These are phyloP conservation scores for Asbolus verrucosus DNA, from an alignment of 1,140 invertebrate genomes.

Conservation along the genomic window DNA sequence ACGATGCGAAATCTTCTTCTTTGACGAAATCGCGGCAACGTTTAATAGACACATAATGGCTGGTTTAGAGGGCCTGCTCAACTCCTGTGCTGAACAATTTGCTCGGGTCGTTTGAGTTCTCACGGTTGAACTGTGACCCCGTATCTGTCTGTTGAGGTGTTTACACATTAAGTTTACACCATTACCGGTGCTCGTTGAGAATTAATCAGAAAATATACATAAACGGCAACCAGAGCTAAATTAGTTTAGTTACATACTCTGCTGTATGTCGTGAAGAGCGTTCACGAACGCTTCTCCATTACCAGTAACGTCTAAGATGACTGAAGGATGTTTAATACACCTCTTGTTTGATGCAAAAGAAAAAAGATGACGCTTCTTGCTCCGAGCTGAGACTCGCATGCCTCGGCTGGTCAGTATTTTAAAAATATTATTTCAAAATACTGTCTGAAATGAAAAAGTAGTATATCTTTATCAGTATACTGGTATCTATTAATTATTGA, in stretches of 20 bases:
- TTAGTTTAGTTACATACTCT: too few relatives aligned
- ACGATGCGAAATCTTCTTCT: too few relatives aligned
- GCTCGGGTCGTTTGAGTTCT: constrained; percentile 53
- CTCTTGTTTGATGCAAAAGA: too few relatives aligned
- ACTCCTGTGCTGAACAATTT: constrained; percentile 56
- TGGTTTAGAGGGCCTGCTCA: constrained; percentile 34
- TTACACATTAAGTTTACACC: constrained; percentile 56
- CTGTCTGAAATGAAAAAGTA: too few relatives aligned
- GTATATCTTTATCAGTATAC: too few relatives aligned
- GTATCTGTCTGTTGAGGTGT: constrained; percentile 54
- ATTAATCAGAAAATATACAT: constrained; percentile 55
- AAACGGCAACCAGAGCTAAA: constrained; percentile 33
- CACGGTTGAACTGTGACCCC: constrained; percentile 54
- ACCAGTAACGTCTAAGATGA: not conserved
- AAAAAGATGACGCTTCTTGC: too few relatives aligned
- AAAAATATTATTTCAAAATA: too few relatives aligned
- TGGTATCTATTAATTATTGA: too few relatives aligned
- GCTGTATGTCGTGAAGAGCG: constrained; percentile 6
- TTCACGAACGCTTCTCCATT: constrained; percentile 22
- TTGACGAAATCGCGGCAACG: too few relatives aligned
- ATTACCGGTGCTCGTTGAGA: constrained; percentile 45
- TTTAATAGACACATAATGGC: constrained; percentile 18
- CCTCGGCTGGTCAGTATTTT: too few relatives aligned
- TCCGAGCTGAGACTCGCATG: too few relatives aligned
- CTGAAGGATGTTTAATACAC: constrained; percentile 3